Evolutionary conservation across 2,797 vertebrate genomes (phyloP).

Genomic region (Channa striata): DNA sequence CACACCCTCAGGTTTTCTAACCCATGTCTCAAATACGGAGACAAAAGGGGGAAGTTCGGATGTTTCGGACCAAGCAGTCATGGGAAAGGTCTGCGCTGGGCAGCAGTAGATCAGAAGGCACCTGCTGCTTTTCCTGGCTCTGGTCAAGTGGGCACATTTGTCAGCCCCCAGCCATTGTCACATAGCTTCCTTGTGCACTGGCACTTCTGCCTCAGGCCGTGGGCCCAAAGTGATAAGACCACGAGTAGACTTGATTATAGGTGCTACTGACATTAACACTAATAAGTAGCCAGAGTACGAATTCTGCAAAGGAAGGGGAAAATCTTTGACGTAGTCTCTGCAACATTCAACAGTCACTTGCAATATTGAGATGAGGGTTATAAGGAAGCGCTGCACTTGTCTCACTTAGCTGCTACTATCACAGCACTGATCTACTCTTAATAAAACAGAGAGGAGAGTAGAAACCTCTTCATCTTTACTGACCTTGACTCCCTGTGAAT

Average conservation of each 20-base stretch:
- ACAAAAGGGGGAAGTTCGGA: no score
- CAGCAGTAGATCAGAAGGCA: slow-evolving; percentile 57
- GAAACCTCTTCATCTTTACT: slow-evolving; percentile 64
- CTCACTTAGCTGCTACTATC: slow-evolving; percentile 13
- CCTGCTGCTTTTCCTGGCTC: slow-evolving; percentile 71
- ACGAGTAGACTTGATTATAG: slow-evolving; percentile 19
- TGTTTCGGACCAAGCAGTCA: background rate
- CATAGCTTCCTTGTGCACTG: slow-evolving; percentile 45
- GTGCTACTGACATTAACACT: no score
- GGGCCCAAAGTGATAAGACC: slow-evolving; percentile 53
- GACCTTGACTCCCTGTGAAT: slow-evolving; percentile 79
- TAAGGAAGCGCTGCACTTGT: slow-evolving; percentile 25
- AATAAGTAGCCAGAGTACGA: background rate
- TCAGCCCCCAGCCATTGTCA: slow-evolving; percentile 54
- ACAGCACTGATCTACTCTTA: background rate
- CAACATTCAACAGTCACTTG: no score
- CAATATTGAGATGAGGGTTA: slow-evolving; percentile 28
- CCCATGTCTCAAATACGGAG: background rate
- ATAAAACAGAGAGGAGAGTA: slow-evolving; percentile 46
- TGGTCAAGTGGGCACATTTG: slow-evolving; percentile 43
- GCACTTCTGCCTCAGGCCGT: slow-evolving; percentile 34
- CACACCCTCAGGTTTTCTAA: background rate
- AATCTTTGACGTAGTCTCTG: no score
- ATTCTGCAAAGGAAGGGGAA: background rate
- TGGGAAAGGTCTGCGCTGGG: slow-evolving; percentile 21